Evolutionary conservation across 2,888 invertebrate species (phyloP), one percentile per base, ranked within the genome.

Genomic region (Phorcus lineatus): DNA sequence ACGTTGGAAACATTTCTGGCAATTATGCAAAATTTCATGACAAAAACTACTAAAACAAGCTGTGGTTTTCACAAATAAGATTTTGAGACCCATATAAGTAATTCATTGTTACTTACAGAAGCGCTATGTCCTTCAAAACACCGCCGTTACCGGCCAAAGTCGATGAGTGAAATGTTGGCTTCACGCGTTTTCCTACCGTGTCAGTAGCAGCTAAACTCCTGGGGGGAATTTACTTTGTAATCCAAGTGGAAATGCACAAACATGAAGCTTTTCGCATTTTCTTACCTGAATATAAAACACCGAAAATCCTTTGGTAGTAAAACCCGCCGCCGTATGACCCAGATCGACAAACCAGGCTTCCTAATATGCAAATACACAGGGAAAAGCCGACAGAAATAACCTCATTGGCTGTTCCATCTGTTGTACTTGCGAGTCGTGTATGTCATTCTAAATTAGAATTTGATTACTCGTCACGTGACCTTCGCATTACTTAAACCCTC

Each of bases 281-380:
- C 62, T 62, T 62, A 62, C 62, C 62, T 62, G 62, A 24, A 62
- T 28, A 24, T 62, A 24, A 62, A 62, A 62, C 62, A 62, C 24
- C 62, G 62, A 62, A 62, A 62, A 62, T 62, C 62, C 62, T 62
- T 62, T 24, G 62, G 62, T 28, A 62, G 62, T 52, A 52, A 74
- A 22, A 47, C 40, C 47, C 74, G 74, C 79, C 80, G 67, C 82
- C 74, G 79, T 78, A 74, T 84, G 86, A 86, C 86, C 86, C 81
- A 82, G 78, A 81, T 86, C 83, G 74, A 31, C 78, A 54, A 70
- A 80, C 70, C 80, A 76, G 78, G 82, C 83, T 83, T 82, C 75
- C 80, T 81, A 82, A 78, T 78, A 80, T 74, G 76, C 79, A 79
- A 79, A 79, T 79, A 74, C 31, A 36, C 74, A 31, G 52, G 40